Evolutionary conservation across 1,140 invertebrate genomes (phyloP).

Genomic region (Neoseiulus cucumeris): DNA sequence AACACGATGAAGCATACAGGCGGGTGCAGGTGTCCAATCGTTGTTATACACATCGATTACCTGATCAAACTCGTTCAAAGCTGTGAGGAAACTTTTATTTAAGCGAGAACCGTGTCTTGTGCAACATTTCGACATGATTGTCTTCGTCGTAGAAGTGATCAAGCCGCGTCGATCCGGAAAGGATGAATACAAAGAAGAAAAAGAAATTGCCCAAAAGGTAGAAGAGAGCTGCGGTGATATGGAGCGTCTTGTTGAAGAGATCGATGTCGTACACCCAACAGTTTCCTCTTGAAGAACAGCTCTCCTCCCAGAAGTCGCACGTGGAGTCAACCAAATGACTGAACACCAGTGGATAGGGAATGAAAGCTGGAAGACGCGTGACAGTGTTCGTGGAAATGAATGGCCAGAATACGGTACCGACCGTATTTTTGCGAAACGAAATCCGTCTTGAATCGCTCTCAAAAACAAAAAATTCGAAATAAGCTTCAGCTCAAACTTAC

Average conservation of each 20-base stretch:
- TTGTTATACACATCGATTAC: too few species aligned
- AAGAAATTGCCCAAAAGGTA: background rate
- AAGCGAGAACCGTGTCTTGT: too few species aligned
- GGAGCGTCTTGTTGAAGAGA: background rate
- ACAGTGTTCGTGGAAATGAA: too few species aligned
- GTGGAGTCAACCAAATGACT: slow-evolving; percentile 19
- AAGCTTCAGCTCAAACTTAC: background rate
- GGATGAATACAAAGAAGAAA: background rate
- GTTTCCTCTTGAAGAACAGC: slow-evolving; percentile 15
- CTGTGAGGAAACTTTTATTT: too few species aligned
- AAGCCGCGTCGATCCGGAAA: background rate
- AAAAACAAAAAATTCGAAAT: too few species aligned
- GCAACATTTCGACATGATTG: background rate
- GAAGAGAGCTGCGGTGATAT: background rate
- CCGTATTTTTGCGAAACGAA: too few species aligned
- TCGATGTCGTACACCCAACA: slow-evolving; percentile 16
- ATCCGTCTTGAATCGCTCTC: too few species aligned
- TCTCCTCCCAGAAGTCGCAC: slow-evolving; percentile 15
- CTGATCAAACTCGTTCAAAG: too few species aligned
- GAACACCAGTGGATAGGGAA: slow-evolving; percentile 18
- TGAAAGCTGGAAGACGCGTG: slow-evolving; percentile 16
- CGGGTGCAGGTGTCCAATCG: too few species aligned
- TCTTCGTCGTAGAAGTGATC: background rate
- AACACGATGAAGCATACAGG: too few species aligned
- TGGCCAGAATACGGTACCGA: too few species aligned